Conservation (phyloP, 2,888 invertebrate genomes). For the Patella pellucida region DNA sequence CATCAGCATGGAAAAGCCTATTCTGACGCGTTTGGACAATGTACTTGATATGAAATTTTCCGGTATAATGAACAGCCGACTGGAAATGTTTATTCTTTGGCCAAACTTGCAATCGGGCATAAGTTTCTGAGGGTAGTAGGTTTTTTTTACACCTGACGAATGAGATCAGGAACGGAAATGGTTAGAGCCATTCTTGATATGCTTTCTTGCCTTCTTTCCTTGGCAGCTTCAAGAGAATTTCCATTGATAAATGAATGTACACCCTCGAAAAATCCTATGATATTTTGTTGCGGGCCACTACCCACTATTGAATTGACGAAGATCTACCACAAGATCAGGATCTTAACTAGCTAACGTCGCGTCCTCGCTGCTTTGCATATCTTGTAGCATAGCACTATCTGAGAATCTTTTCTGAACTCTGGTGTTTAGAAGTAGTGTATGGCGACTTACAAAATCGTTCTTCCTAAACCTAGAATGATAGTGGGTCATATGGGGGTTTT, state of each 20-base stretch:
- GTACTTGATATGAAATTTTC: neutral
- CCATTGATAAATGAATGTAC: conserved; percentile 17
- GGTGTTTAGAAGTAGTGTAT: conserved; percentile 15
- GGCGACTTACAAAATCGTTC: conserved; percentile 17
- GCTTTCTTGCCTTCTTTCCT: conserved; percentile 23
- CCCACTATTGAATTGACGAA: conserved; percentile 15
- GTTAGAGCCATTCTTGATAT: conserved; percentile 16
- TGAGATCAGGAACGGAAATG: conserved; percentile 25
- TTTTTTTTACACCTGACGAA: conserved; percentile 14
- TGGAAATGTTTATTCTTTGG: neutral
- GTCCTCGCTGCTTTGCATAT: conserved; percentile 20
- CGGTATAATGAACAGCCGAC: neutral
- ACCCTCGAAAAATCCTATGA: conserved; percentile 21
- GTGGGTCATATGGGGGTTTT: neutral
- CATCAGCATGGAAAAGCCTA: neutral
- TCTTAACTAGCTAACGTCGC: conserved; percentile 12
- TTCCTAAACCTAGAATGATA: conserved; percentile 23
- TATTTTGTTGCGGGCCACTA: conserved; percentile 20
- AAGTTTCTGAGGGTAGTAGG: conserved; percentile 23
- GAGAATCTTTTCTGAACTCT: neutral
- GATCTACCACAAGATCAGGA: conserved; percentile 21
- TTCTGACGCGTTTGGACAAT: neutral
- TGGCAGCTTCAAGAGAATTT: conserved; percentile 15
- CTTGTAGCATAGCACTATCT: conserved; percentile 17
- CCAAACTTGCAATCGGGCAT: conserved; percentile 9